Base-by-base conservation (phyloP, 2,797 vertebrate species). In the Clangula hyemalis region DNA sequence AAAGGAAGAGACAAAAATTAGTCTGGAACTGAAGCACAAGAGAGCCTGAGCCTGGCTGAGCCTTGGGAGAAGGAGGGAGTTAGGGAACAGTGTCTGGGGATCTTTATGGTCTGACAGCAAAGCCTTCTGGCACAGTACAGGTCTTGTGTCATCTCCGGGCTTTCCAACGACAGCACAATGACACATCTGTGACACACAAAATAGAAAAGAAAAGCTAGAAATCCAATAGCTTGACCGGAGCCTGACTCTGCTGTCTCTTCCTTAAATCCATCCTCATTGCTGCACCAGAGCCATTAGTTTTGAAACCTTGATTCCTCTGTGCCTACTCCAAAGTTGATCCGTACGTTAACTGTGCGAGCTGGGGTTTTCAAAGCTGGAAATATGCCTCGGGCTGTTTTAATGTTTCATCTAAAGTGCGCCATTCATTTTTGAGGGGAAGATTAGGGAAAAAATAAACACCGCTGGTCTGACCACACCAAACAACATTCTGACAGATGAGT, bases 401-500 rank as follows among this genome's bases (percentile, higher is more conserved):
- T 95, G 92, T 95, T 97, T 95, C 81, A 92, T 95, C 86, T 91
- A 95, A 97, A 96, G 75, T 94, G 93, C 75, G 72, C 94, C 95
- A 92, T 97, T 95, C 65, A 56, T 94, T 93, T 94, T 85, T 74
- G 79, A 92, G 70, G 70, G 91, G 84, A 89, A 95, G 90, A 96
- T 93, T 92, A 91, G 78, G 72, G 68, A 24, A 91, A 89, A 94
- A 96, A 87, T 80, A 94, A 96, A 93, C 89, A 93, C 84, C 10
- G 3, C 61, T 93, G 49, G 32, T 91, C 69, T 94, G 92, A 92
- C 92, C 90, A 76, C 45, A 61, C 49, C 25, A 65, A 94, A 78
- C 39, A 91, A 85, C 90, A 91, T 85, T 95, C 94, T 94, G 81
- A 83, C 78, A 78, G 57, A 87, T 74, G 68, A 34, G 69, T 69